These are phyloP conservation scores for Blastobasis lacticolella DNA, from an alignment of 2,888 invertebrate species.

Conservation along the genomic window DNA sequence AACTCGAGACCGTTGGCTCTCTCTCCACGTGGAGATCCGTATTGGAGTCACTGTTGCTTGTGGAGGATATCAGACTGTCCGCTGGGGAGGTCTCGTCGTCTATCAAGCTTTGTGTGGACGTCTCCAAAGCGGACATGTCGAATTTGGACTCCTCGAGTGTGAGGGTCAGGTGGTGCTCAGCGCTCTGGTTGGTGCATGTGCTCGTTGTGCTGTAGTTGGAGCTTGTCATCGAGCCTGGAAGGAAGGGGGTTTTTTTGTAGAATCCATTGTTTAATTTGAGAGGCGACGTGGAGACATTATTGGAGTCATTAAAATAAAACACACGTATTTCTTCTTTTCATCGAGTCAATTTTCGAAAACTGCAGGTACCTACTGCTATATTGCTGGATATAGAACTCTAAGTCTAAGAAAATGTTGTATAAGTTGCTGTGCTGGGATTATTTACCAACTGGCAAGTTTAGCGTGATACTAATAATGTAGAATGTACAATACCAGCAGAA, in stretches of 20 bases:
- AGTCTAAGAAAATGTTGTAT: too few species aligned
- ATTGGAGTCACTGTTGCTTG: conserved; percentile 77
- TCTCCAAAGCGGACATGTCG: conserved; percentile 80
- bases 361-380: too few species aligned
- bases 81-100: conserved; percentile 91
- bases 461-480: too few species aligned
- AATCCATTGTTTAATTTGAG: too few species aligned
- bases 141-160: conserved; percentile 84
- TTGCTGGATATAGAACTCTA: too few species aligned
- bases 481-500: too few species aligned
- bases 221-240: conserved; percentile 65
- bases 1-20: conserved; percentile 58
- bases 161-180: conserved; percentile 71
- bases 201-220: conserved; percentile 70
- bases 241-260: neutral
- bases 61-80: conserved; percentile 81
- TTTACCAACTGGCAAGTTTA: too few species aligned
- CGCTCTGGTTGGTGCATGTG: conserved; percentile 65
- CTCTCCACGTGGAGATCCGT: conserved; percentile 66
- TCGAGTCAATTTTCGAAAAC: too few species aligned
- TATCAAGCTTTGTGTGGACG: conserved; percentile 79
- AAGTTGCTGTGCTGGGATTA: too few species aligned
- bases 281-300: too few species aligned
- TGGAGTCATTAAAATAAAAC: too few species aligned
- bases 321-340: too few species aligned